Evolutionary conservation across 2,888 invertebrate species (phyloP).

Genomic region (Petrophora chlorosata): DNA sequence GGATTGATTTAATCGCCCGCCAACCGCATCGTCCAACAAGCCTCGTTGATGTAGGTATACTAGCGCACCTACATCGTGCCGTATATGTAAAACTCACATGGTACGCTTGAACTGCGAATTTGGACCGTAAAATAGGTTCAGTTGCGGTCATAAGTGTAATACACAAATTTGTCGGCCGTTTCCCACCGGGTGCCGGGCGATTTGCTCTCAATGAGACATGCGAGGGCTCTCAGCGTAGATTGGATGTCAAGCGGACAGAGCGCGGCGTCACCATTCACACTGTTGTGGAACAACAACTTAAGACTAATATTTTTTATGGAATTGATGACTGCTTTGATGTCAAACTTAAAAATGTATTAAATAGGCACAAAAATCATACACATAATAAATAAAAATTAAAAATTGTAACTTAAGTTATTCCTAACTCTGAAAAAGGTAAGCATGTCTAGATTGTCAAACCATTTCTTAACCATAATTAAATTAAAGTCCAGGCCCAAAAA

Average conservation of each 20-base stretch:
- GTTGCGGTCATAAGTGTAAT: constrained; percentile 26
- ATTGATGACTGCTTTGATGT: constrained; percentile 3
- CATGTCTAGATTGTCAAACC: no score
- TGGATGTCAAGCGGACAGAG: constrained; percentile 64
- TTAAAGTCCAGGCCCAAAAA: no score
- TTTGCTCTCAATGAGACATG: constrained; percentile 71
- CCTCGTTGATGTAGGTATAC: constrained; percentile 31
- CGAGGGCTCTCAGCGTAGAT: constrained; percentile 67
- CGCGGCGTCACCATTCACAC: constrained; percentile 41
- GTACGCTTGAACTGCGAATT: constrained; percentile 35
- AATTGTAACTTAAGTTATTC: no score
- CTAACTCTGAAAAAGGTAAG: no score
- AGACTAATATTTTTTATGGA: background rate
- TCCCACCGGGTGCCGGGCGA: constrained; percentile 50
- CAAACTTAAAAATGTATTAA: no score
- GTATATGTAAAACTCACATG: constrained; percentile 9
- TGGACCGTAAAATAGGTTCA: constrained; percentile 37
- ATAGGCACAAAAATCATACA: no score
- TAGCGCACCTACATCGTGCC: background rate
- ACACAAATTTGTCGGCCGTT: constrained; percentile 42
- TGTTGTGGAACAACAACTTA: no score
- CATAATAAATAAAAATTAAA: no score
- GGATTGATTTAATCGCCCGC: constrained; percentile 41
- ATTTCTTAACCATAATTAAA: no score
- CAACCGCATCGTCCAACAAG: constrained; percentile 36